These are phyloP conservation scores for Leptobrachium leishanense DNA, from an alignment of 2,113 vertebrate genomes.

Conservation along the genomic window DNA sequence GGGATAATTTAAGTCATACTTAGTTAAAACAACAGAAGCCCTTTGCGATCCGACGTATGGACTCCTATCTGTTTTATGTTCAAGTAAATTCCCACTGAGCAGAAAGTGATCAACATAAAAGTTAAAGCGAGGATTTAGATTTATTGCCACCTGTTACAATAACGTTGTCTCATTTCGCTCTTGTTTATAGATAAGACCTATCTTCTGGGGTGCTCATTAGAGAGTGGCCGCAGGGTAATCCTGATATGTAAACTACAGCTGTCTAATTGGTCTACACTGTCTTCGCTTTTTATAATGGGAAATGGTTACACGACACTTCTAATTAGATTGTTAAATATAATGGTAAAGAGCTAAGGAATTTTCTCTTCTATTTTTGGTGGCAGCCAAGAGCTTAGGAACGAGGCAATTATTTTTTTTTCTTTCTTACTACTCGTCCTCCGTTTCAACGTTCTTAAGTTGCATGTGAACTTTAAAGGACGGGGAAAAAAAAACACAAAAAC, in stretches of 20 bases:
- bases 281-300: conserved; percentile 70
- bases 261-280: conserved; percentile 77
- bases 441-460: conserved; percentile 57
- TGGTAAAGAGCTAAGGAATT: conserved; percentile 73
- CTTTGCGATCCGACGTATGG: conserved; percentile 50
- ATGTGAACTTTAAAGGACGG: conserved; percentile 5
- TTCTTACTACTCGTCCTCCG: conserved; percentile 70
- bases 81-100: conserved; percentile 60
- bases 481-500: background rate
- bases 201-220: conserved; percentile 70
- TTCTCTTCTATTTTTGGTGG: conserved; percentile 67
- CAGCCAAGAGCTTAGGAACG: conserved; percentile 67
- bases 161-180: conserved; percentile 55
- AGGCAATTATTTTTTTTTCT: conserved; percentile 59
- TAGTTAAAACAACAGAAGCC: conserved; percentile 57
- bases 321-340: conserved; percentile 83
- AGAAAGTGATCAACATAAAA: conserved; percentile 65
- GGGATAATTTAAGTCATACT: conserved; percentile 72
- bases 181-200: conserved; percentile 60
- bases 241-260: conserved; percentile 70
- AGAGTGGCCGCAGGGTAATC: conserved; percentile 65
- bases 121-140: conserved; percentile 58
- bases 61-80: conserved; percentile 69
- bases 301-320: conserved; percentile 69
- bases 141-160: conserved; percentile 66